phyloP scores from a whole-genome alignment of 1,140 invertebrate species.

The Drosophila pseudoananassae region DNA sequence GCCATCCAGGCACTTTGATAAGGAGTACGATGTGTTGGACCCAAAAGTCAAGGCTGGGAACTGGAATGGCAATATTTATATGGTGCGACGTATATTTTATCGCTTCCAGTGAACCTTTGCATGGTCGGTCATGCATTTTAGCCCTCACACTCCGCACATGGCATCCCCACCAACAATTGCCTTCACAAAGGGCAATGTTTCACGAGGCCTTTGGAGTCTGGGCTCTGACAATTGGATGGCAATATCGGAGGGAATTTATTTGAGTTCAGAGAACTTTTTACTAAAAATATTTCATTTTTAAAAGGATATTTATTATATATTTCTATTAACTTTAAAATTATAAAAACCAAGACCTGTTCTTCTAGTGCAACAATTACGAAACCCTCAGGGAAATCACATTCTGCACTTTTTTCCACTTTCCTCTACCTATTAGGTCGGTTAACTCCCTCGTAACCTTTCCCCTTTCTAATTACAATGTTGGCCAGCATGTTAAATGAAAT shows the following conservation, averaged over 20 bases:
- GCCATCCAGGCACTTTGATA: constrained; percentile 55
- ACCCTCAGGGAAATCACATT: background rate
- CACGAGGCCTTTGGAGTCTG: constrained; percentile 20
- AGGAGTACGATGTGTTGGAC: constrained; percentile 30
- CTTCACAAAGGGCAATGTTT: constrained; percentile 49
- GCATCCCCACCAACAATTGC: background rate
- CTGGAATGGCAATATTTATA: constrained; percentile 55
- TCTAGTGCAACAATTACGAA: background rate
- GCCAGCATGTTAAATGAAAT: constrained; percentile 38
- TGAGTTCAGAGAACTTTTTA: constrained; percentile 19
- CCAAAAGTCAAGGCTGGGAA: constrained; percentile 4
- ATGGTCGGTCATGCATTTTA: constrained; percentile 45
- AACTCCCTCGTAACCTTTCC: background rate
- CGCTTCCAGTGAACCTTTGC: constrained; percentile 69
- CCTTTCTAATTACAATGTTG: constrained; percentile 19
- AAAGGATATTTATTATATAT: background rate
- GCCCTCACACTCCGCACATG: constrained; percentile 4
- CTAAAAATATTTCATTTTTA: background rate
- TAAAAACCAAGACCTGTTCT: background rate
- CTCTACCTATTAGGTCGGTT: background rate
- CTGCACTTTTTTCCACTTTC: background rate
- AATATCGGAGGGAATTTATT: background rate
- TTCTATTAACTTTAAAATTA: background rate
- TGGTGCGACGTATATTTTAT: constrained; percentile 50
- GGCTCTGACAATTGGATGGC: background rate